Percentiles rank a stretch among this genome's conserved stretches.
Evolutionary conservation across 37 sponge, comb jelly and placozoan species (phyloP).

Genomic region (Axinella damicornis): DNA sequence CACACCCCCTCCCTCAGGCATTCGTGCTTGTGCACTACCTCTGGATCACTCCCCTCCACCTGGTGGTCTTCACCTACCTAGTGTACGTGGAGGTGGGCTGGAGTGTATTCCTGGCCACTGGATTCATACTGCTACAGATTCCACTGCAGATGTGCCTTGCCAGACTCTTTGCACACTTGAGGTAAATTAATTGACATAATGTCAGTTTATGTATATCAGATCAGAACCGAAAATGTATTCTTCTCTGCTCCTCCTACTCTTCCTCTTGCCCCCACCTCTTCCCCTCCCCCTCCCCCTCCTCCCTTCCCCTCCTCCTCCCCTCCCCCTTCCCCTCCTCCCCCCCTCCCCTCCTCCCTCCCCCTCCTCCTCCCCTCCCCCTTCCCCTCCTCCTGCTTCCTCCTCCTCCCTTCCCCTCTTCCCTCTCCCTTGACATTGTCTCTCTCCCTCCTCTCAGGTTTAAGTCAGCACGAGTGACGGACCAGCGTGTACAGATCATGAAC

Average conservation of each 20-base stretch:
- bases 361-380: too few relatives aligned
- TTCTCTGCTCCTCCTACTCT: too few relatives aligned
- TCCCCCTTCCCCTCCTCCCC: too few relatives aligned
- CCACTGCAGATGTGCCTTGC: constrained; percentile 48
- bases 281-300: constrained; percentile 20
- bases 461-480: constrained; percentile 77
- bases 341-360: too few relatives aligned
- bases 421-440: too few relatives aligned
- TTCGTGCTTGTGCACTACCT: constrained; percentile 62
- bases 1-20: constrained; percentile 16
- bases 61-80: constrained; percentile 51
- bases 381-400: too few relatives aligned
- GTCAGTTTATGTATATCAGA: too few relatives aligned
- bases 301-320: constrained; percentile 20
- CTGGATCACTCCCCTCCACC: constrained; percentile 54
- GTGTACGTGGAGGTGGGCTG: constrained; percentile 70
- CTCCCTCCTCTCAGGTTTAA: constrained; percentile 55
- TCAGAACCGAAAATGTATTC: too few relatives aligned
- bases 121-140: constrained; percentile 37
- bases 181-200: background rate
- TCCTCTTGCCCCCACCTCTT: too few relatives aligned
- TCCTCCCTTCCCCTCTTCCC: constrained; percentile 8
- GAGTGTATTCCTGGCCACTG: constrained; percentile 25
- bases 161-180: constrained; percentile 27
- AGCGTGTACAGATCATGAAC: constrained; percentile 79